Conservation (phyloP, 2,888 invertebrate species). For the Melanophora roralis region DNA sequence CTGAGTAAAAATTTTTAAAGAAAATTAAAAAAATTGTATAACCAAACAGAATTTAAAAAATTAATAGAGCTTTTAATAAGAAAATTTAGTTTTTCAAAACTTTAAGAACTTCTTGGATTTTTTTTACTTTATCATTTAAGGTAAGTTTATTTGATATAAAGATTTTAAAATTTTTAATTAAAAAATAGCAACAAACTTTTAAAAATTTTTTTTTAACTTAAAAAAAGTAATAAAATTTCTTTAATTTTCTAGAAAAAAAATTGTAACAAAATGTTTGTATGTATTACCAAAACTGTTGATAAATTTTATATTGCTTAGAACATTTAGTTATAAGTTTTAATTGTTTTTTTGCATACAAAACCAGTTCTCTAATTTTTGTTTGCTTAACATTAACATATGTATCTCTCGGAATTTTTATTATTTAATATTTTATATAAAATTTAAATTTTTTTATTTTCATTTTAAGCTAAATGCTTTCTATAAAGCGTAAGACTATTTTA, state of each 20-base stretch:
- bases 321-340: no score
- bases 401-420: background rate
- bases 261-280: no score
- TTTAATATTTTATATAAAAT: background rate
- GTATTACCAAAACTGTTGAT: no score
- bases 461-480: background rate
- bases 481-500: background rate
- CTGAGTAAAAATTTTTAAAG: background rate
- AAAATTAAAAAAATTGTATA: background rate
- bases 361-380: background rate
- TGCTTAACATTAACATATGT: background rate
- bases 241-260: no score
- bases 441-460: background rate
- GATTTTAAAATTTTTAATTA: background rate
- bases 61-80: background rate
- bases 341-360: conserved; percentile 23
- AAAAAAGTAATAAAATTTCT: no score
- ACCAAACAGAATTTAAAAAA: no score
- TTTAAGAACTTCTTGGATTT: background rate
- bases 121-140: background rate
- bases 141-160: conserved; percentile 7
- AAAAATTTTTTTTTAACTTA: background rate
- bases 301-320: no score
- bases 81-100: background rate
- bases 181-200: conserved; percentile 16